Base-by-base conservation (phyloP, 2,113 vertebrate genomes). In the Arothron firmamentum region DNA sequence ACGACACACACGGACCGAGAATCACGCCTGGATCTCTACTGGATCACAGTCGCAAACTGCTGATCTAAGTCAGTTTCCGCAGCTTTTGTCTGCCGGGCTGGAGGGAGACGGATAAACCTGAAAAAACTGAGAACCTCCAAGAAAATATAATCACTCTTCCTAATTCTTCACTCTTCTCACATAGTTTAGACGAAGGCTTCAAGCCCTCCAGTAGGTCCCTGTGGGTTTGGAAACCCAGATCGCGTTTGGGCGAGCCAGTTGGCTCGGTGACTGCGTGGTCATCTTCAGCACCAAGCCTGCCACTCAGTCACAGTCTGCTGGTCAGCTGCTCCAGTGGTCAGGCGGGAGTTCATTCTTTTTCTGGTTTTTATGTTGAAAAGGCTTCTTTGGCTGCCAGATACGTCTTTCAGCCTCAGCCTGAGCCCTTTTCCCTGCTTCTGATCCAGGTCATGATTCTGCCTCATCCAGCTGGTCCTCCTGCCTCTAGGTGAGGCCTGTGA, bases 231-330 rank as follows among this genome's bases (percentile, higher is more conserved):
- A 75, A 65, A 75, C 72, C 59, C 65, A 64, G 78, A 80, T 86
- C 80, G 66, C 59, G 73, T 84, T 77, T 74, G 62, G 59, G 46
- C 1, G 52, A 78, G 80, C 84, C 82, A 80, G 75, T 88, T 83
- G 82, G 81, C 83, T 77, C 45, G 80, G 80, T 76, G 84, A 84
- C 85, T 70, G 70, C 74, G 63, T 59, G 74, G 68, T 75, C 79
- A 75, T 80, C 79, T 72, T 64, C 57, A 20, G 65, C 77, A 72
- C 62, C 43, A 58, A 65, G 53, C 56, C 74, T 74, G 84, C 77
- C 84, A 84, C 66, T 89, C 84, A 80, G 83, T 87, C 78, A 88
- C 80, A 77, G 79, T 83, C 81, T 62, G 72, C 63, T 75, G 80
- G 61, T 74, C 71, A 47, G 74, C 67, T 8, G 74, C 80, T 84